Evolutionary conservation across 2,888 invertebrate species (phyloP).

Genomic region (Drosophila ezoana): DNA sequence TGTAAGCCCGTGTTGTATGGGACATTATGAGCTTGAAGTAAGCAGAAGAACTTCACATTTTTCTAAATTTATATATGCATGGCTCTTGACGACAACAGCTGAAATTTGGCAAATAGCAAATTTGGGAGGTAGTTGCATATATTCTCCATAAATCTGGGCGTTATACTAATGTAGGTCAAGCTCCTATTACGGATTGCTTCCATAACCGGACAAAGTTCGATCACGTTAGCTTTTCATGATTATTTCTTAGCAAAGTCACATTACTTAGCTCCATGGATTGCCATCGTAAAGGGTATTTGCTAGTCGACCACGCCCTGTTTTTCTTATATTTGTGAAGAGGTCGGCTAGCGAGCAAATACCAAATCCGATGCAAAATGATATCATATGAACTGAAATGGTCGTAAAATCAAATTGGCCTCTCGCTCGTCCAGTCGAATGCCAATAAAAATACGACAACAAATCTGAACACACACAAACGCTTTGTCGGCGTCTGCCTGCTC

Average conservation of each 20-base stretch:
- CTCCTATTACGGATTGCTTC: too few species aligned
- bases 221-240: too few species aligned
- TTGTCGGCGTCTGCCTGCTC: slow-evolving; percentile 59
- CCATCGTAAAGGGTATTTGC: slow-evolving; percentile 1
- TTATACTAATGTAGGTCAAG: too few species aligned
- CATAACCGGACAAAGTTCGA: too few species aligned
- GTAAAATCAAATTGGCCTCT: slow-evolving; percentile 69
- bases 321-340: slow-evolving; percentile 21
- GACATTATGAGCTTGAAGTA: not conserved
- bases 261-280: too few species aligned
- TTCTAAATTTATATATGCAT: too few species aligned
- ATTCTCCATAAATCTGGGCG: too few species aligned
- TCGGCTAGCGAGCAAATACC: slow-evolving; percentile 23
- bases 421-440: slow-evolving; percentile 53
- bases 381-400: slow-evolving; percentile 61
- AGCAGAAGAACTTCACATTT: too few species aligned
- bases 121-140: too few species aligned
- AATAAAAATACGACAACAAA: slow-evolving; percentile 70
- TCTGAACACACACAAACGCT: slow-evolving; percentile 53
- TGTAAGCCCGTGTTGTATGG: not conserved
- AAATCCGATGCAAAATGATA: slow-evolving; percentile 62
- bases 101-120: too few species aligned
- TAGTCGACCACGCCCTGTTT: not conserved
- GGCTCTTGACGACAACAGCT: too few species aligned
- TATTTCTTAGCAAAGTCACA: too few species aligned